These are phyloP conservation scores for Sycophila texana DNA, from an alignment of 2,888 invertebrate genomes.

Conservation along the genomic window DNA sequence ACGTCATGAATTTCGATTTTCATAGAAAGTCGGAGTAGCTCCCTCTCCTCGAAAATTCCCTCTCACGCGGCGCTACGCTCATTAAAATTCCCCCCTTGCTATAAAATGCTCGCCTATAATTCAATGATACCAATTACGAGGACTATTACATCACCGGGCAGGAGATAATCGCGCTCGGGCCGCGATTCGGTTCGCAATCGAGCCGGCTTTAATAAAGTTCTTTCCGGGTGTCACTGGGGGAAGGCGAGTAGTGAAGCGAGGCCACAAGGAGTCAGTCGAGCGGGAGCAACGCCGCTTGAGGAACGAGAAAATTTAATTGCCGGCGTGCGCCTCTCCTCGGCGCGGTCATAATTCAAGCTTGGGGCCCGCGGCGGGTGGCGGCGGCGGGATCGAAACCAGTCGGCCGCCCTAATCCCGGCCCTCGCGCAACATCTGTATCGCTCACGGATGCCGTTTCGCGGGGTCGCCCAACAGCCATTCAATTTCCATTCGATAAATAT, in stretches of 20 bases:
- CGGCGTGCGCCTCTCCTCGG: no score
- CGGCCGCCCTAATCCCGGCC: constrained; percentile 22
- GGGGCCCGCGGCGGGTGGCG: neutral
- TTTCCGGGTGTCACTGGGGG: neutral
- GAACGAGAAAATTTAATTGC: constrained; percentile 35
- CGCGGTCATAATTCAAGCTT: constrained; percentile 4
- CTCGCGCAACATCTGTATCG: constrained; percentile 46
- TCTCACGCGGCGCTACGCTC: no score
- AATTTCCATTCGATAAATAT: constrained; percentile 67
- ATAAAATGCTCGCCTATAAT: no score
- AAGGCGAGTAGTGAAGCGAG: neutral
- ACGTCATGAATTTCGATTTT: no score
- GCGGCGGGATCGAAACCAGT: constrained; percentile 19
- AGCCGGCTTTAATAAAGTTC: constrained; percentile 25
- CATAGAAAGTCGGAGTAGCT: no score
- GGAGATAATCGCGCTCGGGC: neutral
- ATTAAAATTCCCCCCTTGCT: no score
- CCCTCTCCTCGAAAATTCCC: no score
- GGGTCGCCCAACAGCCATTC: constrained; percentile 58
- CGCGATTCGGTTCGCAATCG: constrained; percentile 16
- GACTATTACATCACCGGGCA: no score
- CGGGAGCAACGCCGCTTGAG: neutral
- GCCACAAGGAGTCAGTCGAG: neutral
- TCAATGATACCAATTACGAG: no score
- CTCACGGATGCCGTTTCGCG: constrained; percentile 22